Percentiles rank a stretch among this genome's conserved stretches.
phyloP scores from a whole-genome alignment of 2,797 vertebrate genomes.

The Etheostoma nigrum region DNA sequence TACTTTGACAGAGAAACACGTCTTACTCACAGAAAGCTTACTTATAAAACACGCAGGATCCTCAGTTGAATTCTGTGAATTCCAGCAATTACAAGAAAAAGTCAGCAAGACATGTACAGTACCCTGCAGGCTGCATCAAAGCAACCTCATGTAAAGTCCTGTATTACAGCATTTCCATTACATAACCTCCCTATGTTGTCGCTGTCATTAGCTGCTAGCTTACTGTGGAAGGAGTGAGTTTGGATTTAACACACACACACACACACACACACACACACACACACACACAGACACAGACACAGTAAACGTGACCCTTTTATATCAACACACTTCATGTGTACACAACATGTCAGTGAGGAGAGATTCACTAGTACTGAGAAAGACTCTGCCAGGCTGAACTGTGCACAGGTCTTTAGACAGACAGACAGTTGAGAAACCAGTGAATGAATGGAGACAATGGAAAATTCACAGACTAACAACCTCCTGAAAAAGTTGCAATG shows the following conservation, averaged over 20 bases:
- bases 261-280: neutral
- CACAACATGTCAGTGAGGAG: constrained; percentile 35
- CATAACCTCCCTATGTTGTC: constrained; percentile 41
- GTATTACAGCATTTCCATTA: constrained; percentile 58
- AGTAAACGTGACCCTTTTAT: constrained; percentile 28
- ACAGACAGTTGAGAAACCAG: constrained; percentile 14
- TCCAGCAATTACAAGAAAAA: constrained; percentile 48
- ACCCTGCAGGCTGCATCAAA: constrained; percentile 46
- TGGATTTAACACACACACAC: constrained; percentile 10
- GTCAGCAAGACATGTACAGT: constrained; percentile 1
- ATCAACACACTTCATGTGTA: constrained; percentile 43
- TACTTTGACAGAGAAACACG: neutral
- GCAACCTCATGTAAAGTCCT: constrained; percentile 49
- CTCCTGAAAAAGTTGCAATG: neutral
- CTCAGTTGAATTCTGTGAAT: constrained; percentile 37
- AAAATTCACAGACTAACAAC: constrained; percentile 2
- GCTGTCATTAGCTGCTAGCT: constrained; percentile 19
- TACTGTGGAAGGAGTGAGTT: neutral
- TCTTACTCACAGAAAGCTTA: neutral
- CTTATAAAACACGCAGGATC: constrained; percentile 1
- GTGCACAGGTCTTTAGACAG: neutral
- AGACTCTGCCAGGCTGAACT: neutral
- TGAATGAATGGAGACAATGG: neutral
- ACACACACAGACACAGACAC: constrained; percentile 6
- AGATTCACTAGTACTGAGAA: constrained; percentile 7